phyloP scores from a whole-genome alignment of 2,797 vertebrate species.

The Pseudochirops corinnae region DNA sequence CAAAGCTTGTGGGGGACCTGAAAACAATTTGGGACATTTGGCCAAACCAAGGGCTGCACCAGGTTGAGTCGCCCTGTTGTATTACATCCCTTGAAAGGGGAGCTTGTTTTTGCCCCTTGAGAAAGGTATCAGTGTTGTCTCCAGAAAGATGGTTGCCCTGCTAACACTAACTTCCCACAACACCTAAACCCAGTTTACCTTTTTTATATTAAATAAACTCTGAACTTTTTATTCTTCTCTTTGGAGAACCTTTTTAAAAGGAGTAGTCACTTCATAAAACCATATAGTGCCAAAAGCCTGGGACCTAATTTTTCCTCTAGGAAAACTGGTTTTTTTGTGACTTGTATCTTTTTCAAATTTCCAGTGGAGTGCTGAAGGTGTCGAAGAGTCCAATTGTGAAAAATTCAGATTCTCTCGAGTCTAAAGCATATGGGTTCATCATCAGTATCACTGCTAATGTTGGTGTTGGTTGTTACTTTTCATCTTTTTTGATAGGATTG shows the following conservation, averaged over 20 bases:
- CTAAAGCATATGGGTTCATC: background rate
- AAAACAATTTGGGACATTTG: conserved; percentile 50
- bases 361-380: background rate
- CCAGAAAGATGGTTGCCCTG: background rate
- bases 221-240: conserved; percentile 2
- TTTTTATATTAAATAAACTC: background rate
- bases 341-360: conserved; percentile 54
- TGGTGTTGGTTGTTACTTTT: background rate
- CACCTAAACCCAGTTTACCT: conserved; percentile 4
- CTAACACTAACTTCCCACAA: background rate
- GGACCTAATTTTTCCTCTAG: conserved; percentile 61
- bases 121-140: background rate
- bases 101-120: background rate
- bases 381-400: conserved; percentile 26
- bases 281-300: background rate
- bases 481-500: background rate
- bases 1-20: conserved; percentile 56
- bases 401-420: background rate
- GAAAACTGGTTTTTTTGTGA: conserved; percentile 53
- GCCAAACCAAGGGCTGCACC: conserved; percentile 48
- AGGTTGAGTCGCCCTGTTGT: conserved; percentile 4
- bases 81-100: background rate
- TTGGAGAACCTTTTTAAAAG: conserved; percentile 28
- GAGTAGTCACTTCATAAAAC: background rate
- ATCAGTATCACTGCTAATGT: background rate